A percentile compares a stretch with the other conserved stretches of the same genome.
Evolutionary conservation across 1,140 invertebrate species (phyloP).

Genomic region (Hydropsyche tenuis): DNA sequence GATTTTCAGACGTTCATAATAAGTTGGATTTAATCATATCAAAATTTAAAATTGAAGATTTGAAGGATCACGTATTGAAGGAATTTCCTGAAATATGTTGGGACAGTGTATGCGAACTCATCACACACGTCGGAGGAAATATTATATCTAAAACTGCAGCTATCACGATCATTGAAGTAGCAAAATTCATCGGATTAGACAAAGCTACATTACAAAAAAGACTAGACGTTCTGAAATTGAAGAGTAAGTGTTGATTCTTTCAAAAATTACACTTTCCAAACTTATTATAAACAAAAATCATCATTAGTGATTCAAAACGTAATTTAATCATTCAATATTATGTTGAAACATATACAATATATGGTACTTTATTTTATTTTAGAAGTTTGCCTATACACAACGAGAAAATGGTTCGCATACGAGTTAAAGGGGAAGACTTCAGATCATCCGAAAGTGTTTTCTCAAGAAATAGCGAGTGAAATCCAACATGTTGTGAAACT

Average conservation of each 20-base stretch:
- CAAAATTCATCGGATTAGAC: neutral
- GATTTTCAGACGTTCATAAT: slow-evolving; percentile 3
- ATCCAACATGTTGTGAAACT: neutral
- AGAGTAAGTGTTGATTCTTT: slow-evolving; percentile 4
- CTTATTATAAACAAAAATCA: too few species aligned
- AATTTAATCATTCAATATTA: neutral
- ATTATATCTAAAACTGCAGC: slow-evolving; percentile 26
- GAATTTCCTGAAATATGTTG: slow-evolving; percentile 30
- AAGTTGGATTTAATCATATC: slow-evolving; percentile 27
- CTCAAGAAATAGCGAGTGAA: slow-evolving; percentile 7
- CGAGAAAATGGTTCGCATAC: slow-evolving; percentile 26
- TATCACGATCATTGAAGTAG: neutral
- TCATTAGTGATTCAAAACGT: neutral
- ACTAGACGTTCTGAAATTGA: slow-evolving; percentile 29
- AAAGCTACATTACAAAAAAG: neutral
- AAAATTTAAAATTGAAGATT: slow-evolving; percentile 32
- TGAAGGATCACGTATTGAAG: slow-evolving; percentile 27
- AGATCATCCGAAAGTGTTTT: neutral
- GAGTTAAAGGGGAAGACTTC: neutral
- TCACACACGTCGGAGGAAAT: neutral
- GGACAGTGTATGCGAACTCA: neutral
- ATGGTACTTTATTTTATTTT: slow-evolving; percentile 2
- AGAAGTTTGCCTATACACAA: slow-evolving; percentile 10
- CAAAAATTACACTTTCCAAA: too few species aligned
- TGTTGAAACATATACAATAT: neutral